phyloP scores from a whole-genome alignment of 2,113 vertebrate species.

The Anguilla japonica region DNA sequence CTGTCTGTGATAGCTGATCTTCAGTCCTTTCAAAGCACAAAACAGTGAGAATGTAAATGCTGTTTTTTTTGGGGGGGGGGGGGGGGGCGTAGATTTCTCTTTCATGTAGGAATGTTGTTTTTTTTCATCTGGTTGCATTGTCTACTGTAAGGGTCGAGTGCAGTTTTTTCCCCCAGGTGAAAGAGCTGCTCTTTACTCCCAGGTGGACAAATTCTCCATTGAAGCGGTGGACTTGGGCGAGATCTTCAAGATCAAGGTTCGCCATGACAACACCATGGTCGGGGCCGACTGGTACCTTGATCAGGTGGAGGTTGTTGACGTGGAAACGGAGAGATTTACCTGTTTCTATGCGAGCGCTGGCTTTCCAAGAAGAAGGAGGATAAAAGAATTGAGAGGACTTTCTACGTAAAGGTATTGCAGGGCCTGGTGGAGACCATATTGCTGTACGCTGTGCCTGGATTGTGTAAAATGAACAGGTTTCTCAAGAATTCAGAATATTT shows the following conservation, averaged over 20 bases:
- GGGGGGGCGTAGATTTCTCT: not conserved
- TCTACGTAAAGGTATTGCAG: constrained; percentile 86
- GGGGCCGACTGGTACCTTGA: constrained; percentile 93
- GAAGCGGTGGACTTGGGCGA: constrained; percentile 89
- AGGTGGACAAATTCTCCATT: constrained; percentile 90
- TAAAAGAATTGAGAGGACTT: constrained; percentile 74
- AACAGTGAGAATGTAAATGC: not conserved
- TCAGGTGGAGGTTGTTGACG: constrained; percentile 87
- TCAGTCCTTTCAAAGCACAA: not conserved
- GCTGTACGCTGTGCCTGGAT: not conserved
- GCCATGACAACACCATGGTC: constrained; percentile 89
- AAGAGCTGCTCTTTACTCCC: constrained; percentile 22
- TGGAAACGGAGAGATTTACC: constrained; percentile 84
- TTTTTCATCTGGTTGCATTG: not conserved
- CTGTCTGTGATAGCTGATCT: not conserved
- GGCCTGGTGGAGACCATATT: not conserved
- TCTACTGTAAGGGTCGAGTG: not conserved
- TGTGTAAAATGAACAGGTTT: not conserved
- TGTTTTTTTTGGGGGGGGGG: not conserved
- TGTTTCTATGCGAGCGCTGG: constrained; percentile 94
- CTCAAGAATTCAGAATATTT: not conserved
- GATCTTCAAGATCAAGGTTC: constrained; percentile 86
- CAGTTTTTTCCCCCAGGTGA: not conserved
- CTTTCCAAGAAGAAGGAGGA: constrained; percentile 92
- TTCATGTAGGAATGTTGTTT: not conserved